Evolutionary conservation across 2,888 invertebrate species (phyloP).

Genomic region (Mylabris sibirica): DNA sequence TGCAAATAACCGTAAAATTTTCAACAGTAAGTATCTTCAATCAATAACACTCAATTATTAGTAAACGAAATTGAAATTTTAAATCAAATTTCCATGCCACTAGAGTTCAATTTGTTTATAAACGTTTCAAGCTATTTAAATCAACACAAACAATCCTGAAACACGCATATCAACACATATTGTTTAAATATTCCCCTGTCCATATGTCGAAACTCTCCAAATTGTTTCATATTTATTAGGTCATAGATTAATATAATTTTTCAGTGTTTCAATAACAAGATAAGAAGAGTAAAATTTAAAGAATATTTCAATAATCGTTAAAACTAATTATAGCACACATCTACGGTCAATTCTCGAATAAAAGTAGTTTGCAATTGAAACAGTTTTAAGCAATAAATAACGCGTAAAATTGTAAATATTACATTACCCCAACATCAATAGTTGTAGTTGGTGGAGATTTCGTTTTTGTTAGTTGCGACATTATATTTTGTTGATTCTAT

Average conservation of each 20-base stretch:
- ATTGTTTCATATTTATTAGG: neutral
- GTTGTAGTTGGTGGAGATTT: conserved; percentile 65
- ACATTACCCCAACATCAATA: conserved; percentile 62
- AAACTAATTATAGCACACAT: neutral
- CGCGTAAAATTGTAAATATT: neutral
- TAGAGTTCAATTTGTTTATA: neutral
- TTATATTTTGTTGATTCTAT: conserved; percentile 30
- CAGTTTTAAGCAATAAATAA: neutral
- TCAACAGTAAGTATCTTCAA: neutral
- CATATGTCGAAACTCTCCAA: neutral
- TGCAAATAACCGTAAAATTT: neutral
- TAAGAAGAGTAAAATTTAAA: neutral
- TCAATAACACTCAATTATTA: no score
- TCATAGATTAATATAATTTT: neutral
- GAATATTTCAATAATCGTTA: neutral
- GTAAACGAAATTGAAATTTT: no score
- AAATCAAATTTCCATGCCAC: neutral
- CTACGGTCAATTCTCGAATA: neutral
- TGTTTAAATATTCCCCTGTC: neutral
- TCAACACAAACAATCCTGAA: neutral
- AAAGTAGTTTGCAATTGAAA: neutral
- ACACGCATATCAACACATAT: neutral
- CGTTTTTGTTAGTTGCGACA: conserved; percentile 60
- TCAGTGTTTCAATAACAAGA: neutral
- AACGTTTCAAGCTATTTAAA: neutral